A percentile compares a stretch with the other conserved stretches of the same genome.
phyloP scores from a whole-genome alignment of 2,797 vertebrate genomes.

The Hydrolagus colliei region DNA sequence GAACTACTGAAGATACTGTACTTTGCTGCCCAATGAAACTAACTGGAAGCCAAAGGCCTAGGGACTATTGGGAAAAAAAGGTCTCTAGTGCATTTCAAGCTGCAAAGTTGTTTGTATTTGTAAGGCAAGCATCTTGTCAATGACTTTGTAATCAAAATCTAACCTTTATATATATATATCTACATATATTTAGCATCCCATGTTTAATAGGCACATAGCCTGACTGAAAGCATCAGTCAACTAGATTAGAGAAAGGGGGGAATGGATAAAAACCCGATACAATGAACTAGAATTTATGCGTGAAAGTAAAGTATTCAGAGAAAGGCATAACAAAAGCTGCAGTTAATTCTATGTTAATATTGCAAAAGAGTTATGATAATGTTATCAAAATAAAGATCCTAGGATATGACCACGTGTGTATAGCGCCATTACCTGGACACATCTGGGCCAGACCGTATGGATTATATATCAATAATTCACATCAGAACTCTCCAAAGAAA shows the following conservation, averaged over 20 bases:
- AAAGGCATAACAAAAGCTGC: slow-evolving; percentile 53
- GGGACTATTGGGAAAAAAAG: neutral
- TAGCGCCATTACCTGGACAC: slow-evolving; percentile 2
- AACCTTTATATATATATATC: neutral
- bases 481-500: neutral
- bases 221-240: neutral
- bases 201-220: neutral
- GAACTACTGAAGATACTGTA: too few species aligned
- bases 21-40: too few species aligned
- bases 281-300: slow-evolving; percentile 42
- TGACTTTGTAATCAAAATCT: neutral
- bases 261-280: neutral
- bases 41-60: neutral
- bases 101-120: neutral
- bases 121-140: neutral
- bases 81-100: neutral
- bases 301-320: slow-evolving; percentile 53
- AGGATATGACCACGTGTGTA: slow-evolving; percentile 35
- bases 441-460: neutral
- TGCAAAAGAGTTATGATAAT: slow-evolving; percentile 37
- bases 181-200: neutral
- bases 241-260: neutral
- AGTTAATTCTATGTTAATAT: slow-evolving; percentile 46
- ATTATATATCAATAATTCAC: neutral
- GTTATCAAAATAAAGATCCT: slow-evolving; percentile 45